These are phyloP conservation scores for Himantopus leucocephalus DNA, from an alignment of 2,113 vertebrate genomes.

Conservation along the genomic window DNA sequence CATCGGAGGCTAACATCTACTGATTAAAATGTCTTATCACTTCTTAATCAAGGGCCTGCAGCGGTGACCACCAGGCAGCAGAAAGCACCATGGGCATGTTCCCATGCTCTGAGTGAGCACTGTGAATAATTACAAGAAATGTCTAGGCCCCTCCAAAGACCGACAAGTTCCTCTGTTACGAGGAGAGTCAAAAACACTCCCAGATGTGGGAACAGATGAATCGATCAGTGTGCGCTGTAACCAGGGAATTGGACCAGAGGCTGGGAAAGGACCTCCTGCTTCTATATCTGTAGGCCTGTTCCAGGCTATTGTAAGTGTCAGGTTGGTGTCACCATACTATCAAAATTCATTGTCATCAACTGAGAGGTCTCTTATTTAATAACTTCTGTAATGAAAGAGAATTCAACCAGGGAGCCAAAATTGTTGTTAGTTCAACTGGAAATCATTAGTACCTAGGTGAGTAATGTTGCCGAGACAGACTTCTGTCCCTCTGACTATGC, in stretches of 20 bases:
- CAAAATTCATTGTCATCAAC: background rate
- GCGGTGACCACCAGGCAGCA: background rate
- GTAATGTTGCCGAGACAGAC: background rate
- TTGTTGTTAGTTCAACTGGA: background rate
- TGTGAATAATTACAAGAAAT: background rate
- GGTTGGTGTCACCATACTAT: background rate
- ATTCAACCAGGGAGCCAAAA: background rate
- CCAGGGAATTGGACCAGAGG: background rate
- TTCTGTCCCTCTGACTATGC: background rate
- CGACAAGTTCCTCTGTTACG: background rate
- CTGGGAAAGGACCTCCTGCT: background rate
- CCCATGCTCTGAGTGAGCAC: background rate
- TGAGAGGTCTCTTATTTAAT: background rate
- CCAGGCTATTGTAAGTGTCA: background rate
- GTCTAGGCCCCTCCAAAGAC: background rate
- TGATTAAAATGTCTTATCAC: background rate
- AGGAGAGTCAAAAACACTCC: background rate
- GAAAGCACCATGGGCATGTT: background rate
- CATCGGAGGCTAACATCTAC: background rate
- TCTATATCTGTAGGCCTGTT: background rate
- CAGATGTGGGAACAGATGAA: background rate
- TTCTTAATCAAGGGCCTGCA: background rate
- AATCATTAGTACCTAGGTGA: background rate
- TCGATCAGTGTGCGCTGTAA: background rate
- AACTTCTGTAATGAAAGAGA: background rate